Base-by-base conservation (phyloP, 2,113 vertebrate genomes). In the Antigone vipio region DNA sequence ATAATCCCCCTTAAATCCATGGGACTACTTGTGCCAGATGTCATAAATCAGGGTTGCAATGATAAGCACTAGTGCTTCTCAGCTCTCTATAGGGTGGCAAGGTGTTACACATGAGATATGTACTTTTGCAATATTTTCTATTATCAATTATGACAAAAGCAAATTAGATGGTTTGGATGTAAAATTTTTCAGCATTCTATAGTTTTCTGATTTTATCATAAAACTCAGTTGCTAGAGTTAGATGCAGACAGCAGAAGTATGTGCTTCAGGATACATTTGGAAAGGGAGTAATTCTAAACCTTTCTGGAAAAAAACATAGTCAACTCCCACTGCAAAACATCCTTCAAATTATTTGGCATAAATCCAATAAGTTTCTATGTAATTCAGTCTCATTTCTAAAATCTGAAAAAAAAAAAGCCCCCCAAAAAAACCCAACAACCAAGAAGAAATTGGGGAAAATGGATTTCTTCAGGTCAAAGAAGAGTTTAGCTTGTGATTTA, bases 1-100 rank as follows among this genome's bases (percentile, higher is more conserved):
- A 14, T 90, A 94, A 93, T 95, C 58, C 29, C 9, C 32, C 12
- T 74, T 76, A 94, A 96, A 89, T 85, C 81, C 50, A 6, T 55
- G 71, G 50, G 15, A 2, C 14, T 85, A 47, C 78, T 71, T 69
- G 29, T 55, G 58, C 62, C 82, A 92, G 90, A 76, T 89, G 82
- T 88, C 59, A 64, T 89, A 88, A 92, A 71, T 89, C 52, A 42
- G 53, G 20, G 5, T 34, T 82, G 38, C 18, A 68, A 49, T 77
- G 27, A 19, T 58, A 76, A 92, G 17, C 24, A 58, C 22, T 63
- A 59, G 22, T 58, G 15, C 11, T 94, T 72, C 60, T 63, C 40
- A 55, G 23, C 6, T 55, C 6, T 35, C 45, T 71, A 11, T 49
- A 12, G 42, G 19, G 9, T 66, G 32, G 11, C 44, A 79, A 73